phyloP scores from a whole-genome alignment of 2,888 invertebrate genomes.

The Hirtodrosophila duncani region DNA sequence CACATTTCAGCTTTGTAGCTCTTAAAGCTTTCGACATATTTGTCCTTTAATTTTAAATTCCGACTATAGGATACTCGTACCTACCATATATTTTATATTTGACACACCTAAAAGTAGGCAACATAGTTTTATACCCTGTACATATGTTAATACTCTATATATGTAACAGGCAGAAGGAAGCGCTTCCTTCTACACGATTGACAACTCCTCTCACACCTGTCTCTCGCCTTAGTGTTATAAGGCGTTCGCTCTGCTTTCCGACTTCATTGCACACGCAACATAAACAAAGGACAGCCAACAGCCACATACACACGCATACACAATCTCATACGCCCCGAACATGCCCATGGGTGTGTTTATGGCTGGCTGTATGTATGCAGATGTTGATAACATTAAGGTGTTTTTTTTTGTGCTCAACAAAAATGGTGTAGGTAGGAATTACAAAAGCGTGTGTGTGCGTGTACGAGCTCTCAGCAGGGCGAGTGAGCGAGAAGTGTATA shows the following conservation, averaged over 20 bases:
- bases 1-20: too few species aligned
- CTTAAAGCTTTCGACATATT: too few species aligned
- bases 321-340: slow-evolving; percentile 30
- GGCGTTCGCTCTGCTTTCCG: background rate
- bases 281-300: background rate
- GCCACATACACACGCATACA: slow-evolving; percentile 14
- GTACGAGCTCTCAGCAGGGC: slow-evolving; percentile 12
- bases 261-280: background rate
- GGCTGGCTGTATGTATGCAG: slow-evolving; percentile 37
- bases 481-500: slow-evolving; percentile 8
- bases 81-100: too few species aligned
- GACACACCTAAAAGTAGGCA: too few species aligned
- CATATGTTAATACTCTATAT: too few species aligned
- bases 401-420: slow-evolving; percentile 44
- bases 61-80: too few species aligned
- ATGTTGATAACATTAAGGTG: slow-evolving; percentile 43
- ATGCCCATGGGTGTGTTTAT: slow-evolving; percentile 2
- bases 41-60: too few species aligned
- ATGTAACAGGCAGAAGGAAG: too few species aligned
- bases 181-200: too few species aligned
- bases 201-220: too few species aligned
- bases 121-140: too few species aligned
- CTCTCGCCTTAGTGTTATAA: slow-evolving; percentile 12
- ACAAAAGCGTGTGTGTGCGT: slow-evolving; percentile 32
- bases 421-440: slow-evolving; percentile 58